A percentile compares a stretch with the other conserved stretches of the same genome.
Evolutionary conservation across 2,888 invertebrate genomes (phyloP).

Genomic region (Athrips mouffetella): DNA sequence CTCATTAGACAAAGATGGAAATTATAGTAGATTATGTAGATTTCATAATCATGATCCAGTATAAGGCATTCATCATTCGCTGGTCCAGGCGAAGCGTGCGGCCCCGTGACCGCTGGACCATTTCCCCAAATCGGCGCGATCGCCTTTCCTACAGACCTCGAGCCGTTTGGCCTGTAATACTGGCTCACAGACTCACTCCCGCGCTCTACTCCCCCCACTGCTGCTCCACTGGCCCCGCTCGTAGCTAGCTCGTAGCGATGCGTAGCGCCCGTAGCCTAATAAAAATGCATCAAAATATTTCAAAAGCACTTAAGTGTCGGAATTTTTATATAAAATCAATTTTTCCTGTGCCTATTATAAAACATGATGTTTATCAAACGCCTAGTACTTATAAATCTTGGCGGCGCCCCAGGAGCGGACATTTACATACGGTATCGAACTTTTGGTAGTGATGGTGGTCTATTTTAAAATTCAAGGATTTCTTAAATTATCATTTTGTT

Average conservation of each 20-base stretch:
- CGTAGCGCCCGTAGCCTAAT: slow-evolving; percentile 10
- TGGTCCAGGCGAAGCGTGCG: slow-evolving; percentile 16
- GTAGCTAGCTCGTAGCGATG: slow-evolving; percentile 29
- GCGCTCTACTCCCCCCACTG: slow-evolving; percentile 23
- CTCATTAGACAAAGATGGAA: no score
- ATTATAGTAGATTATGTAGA: not conserved
- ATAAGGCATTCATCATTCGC: not conserved
- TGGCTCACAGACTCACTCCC: slow-evolving; percentile 44
- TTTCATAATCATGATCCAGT: slow-evolving; percentile 12
- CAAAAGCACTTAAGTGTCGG: not conserved
- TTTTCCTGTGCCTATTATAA: not conserved
- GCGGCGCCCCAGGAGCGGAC: slow-evolving; percentile 13
- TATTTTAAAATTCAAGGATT: slow-evolving; percentile 54
- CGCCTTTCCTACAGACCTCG: slow-evolving; percentile 57
- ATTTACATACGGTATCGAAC: slow-evolving; percentile 58
- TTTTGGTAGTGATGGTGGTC: slow-evolving; percentile 39
- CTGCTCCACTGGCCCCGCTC: slow-evolving; percentile 24
- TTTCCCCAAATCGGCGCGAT: slow-evolving; percentile 54
- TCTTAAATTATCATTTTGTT: slow-evolving; percentile 34
- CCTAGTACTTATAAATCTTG: slow-evolving; percentile 2
- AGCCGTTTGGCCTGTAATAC: slow-evolving; percentile 40
- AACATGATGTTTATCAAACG: slow-evolving; percentile 4
- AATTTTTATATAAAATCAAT: not conserved
- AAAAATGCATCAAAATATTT: not conserved
- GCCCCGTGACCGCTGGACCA: slow-evolving; percentile 51